phyloP scores from a whole-genome alignment of 2,797 vertebrate genomes.

The Eupleurogrammus muticus region DNA sequence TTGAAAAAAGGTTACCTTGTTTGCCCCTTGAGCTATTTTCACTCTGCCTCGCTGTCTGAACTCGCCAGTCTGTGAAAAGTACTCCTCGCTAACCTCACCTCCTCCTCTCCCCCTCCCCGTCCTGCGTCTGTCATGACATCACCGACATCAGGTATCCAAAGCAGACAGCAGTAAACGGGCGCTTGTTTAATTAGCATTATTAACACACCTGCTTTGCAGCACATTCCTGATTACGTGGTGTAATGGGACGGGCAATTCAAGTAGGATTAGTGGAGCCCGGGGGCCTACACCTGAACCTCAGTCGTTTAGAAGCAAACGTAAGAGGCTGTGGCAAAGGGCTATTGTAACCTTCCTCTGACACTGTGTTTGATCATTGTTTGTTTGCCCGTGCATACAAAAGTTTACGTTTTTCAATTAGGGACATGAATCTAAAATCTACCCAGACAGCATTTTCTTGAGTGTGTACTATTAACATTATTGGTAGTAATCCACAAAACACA shows the following conservation, averaged over 20 bases:
- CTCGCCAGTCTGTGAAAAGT: conserved; percentile 80
- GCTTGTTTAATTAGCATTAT: conserved; percentile 78
- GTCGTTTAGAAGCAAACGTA: conserved; percentile 56
- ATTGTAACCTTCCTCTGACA: conserved; percentile 28
- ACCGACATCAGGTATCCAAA: conserved; percentile 81
- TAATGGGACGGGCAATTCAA: conserved; percentile 78
- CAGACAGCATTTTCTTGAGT: conserved; percentile 15
- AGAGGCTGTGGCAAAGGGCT: conserved; percentile 22
- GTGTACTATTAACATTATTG: conserved; percentile 1
- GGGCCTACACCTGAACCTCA: conserved; percentile 89
- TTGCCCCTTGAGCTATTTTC: conserved; percentile 83
- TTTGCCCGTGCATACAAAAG: conserved; percentile 21
- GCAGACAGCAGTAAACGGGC: conserved; percentile 83
- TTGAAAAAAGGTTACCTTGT: conserved; percentile 83
- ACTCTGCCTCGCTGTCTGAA: conserved; percentile 78
- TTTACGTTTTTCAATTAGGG: not conserved
- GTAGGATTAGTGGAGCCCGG: conserved; percentile 80
- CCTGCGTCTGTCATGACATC: conserved; percentile 75
- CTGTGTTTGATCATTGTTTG: conserved; percentile 37
- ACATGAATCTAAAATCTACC: not conserved
- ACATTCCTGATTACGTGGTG: conserved; percentile 83
- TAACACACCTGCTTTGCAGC: conserved; percentile 84
- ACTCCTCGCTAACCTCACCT: conserved; percentile 74
- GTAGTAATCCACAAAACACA: not conserved
- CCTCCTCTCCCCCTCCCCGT: conserved; percentile 58